Evolutionary conservation across 2,888 invertebrate genomes (phyloP), one percentile per base, ranked within the genome.

Genomic region (Amblyjoppa proteus): DNA sequence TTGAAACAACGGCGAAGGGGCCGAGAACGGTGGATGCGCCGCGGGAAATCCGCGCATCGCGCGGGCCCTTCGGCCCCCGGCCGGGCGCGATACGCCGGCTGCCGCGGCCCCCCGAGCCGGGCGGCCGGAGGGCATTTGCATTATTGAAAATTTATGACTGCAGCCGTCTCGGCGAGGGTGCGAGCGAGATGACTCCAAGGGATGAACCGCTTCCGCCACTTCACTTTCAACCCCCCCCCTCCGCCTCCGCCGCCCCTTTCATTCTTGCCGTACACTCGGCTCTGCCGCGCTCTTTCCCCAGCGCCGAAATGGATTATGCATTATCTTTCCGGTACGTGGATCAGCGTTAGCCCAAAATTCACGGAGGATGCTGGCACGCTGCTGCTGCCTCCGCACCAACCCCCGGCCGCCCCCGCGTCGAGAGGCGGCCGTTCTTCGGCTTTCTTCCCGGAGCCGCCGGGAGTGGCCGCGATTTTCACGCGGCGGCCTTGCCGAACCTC

Each of bases 241-340:
- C 70, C 45, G 64, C 38, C 31, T 69, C 73, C 66, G 68, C 53
- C n/a, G 13, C 25, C 20, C 53, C 76, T 51, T 38, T 79, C 66
- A 45, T 73, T 77, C 84, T 77, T 85, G 78, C 87, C 80, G 81
- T 84, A 83, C 84, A 45, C 81, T 85, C 71, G 80, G 78, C 88
- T 84, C 56, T 13, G n/a, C 56, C 69, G 56, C 56, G 80, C 51
- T 75, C 53, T 75, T 11, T 88, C 89, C 88, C 90, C 89, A 89
- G 88, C 89, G 88, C 89, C 88, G 88, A 91, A 92, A 92, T 93
- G 93, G 92, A 93, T 93, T 92, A 93, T 93, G 93, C 93, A 93
- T 93, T 93, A 93, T 93, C 92, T 93, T 93, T 93, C 92, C 93
- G 91, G 92, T 91, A 93, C 92, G 92, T 93, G 93, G 91, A 93